Percentiles rank a stretch among this genome's conserved stretches.
These are phyloP conservation scores for Stomatorhinus ivindoensis DNA, from an alignment of 2,113 vertebrate species.

Conservation along the genomic window DNA sequence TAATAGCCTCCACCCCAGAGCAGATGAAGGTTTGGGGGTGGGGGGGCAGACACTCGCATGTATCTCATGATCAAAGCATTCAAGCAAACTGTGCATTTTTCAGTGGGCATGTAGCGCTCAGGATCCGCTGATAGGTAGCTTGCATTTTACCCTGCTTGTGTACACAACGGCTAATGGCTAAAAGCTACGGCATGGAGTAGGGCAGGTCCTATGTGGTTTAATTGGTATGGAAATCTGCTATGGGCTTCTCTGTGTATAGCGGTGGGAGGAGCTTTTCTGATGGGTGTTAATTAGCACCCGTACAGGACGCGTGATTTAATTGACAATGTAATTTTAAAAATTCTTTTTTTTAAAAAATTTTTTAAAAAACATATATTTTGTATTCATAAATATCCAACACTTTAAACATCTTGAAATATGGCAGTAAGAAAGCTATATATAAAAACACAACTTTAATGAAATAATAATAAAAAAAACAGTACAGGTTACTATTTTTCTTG, in stretches of 20 bases:
- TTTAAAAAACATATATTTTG: no score
- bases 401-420: no score
- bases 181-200: neutral
- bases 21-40: neutral
- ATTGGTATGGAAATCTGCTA: neutral
- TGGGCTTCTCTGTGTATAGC: neutral
- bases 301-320: neutral
- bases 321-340: neutral
- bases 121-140: neutral
- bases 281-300: neutral
- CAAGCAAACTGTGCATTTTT: neutral
- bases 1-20: neutral
- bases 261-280: neutral
- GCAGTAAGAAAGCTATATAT: no score
- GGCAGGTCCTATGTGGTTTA: neutral
- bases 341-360: no score
- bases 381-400: no score
- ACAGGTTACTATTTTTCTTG: no score
- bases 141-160: neutral
- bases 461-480: no score
- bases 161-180: neutral
- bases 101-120: neutral
- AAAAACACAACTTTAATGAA: no score
- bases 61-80: neutral
- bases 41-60: no score